Conservation (phyloP, 2,888 invertebrate species). For the Andricus quercusramuli region DNA sequence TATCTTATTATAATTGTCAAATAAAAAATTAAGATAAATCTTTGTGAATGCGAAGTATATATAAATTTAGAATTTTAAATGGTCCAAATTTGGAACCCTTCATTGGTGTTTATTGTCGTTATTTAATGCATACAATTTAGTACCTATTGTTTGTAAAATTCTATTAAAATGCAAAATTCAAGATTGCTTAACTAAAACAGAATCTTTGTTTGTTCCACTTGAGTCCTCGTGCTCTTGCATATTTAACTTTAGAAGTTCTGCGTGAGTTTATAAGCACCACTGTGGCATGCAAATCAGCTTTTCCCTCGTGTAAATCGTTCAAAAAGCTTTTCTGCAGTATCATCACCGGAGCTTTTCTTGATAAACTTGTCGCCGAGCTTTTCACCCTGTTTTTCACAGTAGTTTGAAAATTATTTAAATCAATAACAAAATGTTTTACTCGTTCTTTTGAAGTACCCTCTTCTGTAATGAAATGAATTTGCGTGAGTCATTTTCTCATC, state of each 20-base stretch:
- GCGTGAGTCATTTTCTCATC: no score
- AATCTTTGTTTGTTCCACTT: neutral
- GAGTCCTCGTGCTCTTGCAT: conserved; percentile 15
- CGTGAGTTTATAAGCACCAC: conserved; percentile 13
- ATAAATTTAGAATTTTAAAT: no score
- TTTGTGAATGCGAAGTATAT: no score
- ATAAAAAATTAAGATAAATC: no score
- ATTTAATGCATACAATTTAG: neutral
- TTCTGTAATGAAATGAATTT: no score
- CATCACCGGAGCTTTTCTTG: neutral
- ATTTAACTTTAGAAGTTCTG: conserved; percentile 15
- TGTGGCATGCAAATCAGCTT: conserved; percentile 9
- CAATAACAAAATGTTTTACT: neutral
- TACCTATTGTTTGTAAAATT: neutral
- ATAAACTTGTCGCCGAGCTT: no score
- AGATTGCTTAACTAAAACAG: neutral
- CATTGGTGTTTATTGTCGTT: neutral
- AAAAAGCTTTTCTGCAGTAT: neutral
- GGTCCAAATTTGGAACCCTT: neutral
- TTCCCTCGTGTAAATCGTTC: conserved; percentile 1
- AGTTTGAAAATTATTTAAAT: neutral
- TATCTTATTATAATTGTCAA: no score
- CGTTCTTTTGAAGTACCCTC: no score
- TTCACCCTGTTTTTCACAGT: no score
- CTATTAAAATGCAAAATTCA: neutral